These are phyloP conservation scores for Acanthurus leucopareius DNA, from an alignment of 2,797 vertebrate genomes.

Conservation along the genomic window DNA sequence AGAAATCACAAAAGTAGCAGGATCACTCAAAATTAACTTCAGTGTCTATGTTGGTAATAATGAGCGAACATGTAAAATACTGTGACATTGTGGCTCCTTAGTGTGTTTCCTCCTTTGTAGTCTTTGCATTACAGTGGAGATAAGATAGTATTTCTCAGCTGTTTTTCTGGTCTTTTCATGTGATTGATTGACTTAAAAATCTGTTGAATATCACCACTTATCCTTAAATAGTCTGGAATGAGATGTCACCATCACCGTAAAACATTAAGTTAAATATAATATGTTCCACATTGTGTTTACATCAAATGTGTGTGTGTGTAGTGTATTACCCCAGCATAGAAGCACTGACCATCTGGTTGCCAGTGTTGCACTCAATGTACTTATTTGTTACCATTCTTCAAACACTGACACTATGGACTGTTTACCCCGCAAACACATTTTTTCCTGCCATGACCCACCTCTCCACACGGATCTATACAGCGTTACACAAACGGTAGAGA, in stretches of 20 bases:
- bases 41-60: not conserved
- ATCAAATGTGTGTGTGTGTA: not conserved
- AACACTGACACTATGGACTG: not conserved
- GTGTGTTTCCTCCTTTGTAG: not conserved
- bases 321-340: not conserved
- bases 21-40: not conserved
- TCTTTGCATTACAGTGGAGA: not conserved
- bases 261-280: not conserved
- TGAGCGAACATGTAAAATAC: not conserved
- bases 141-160: not conserved
- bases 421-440: conserved; percentile 26
- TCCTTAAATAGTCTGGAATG: not conserved
- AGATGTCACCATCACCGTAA: too few relatives aligned
- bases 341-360: conserved; percentile 7
- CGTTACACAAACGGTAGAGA: not conserved
- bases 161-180: not conserved
- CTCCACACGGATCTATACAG: conserved; percentile 1
- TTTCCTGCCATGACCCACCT: not conserved
- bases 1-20: not conserved
- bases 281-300: not conserved
- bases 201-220: not conserved
- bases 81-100: not conserved
- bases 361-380: not conserved
- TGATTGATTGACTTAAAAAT: not conserved
- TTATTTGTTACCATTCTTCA: not conserved